phyloP scores from a whole-genome alignment of 2,888 invertebrate genomes.

The Zele albiditarsus region DNA sequence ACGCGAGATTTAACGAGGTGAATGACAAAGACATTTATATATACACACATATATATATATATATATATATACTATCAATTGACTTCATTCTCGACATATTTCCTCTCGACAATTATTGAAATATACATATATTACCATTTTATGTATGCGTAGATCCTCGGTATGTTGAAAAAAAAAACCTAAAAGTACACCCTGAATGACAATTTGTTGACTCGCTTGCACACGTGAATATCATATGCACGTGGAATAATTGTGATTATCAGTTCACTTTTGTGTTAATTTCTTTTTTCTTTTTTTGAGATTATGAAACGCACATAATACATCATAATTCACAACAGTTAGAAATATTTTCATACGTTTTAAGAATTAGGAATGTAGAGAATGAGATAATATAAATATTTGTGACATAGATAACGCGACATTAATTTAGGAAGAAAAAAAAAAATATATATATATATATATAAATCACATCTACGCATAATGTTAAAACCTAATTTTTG shows the following conservation, averaged over 20 bases:
- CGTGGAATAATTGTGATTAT: conserved; percentile 27
- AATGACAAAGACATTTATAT: conserved; percentile 50
- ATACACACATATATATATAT: too few relatives aligned
- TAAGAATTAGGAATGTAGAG: not conserved
- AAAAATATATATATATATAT: not conserved
- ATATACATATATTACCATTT: conserved; percentile 35
- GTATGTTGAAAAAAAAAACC: not conserved
- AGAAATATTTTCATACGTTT: not conserved
- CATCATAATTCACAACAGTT: not conserved
- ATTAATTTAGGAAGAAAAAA: not conserved
- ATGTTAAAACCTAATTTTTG: not conserved
- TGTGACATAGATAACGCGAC: not conserved
- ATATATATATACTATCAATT: conserved; percentile 37
- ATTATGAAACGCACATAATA: conserved; percentile 11
- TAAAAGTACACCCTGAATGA: too few relatives aligned
- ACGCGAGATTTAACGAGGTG: conserved; percentile 49
- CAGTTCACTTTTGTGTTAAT: not conserved
- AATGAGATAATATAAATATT: not conserved
- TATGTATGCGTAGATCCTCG: conserved; percentile 29
- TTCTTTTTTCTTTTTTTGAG: conserved; percentile 18
- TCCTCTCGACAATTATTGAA: conserved; percentile 42
- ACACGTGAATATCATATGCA: too few relatives aligned
- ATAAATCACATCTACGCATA: not conserved
- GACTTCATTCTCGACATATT: conserved; percentile 21
- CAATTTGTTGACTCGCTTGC: too few relatives aligned